A percentile compares a stretch with the other conserved stretches of the same genome.
phyloP scores from a whole-genome alignment of 2,113 vertebrate genomes.

The Nannospalax galili region DNA sequence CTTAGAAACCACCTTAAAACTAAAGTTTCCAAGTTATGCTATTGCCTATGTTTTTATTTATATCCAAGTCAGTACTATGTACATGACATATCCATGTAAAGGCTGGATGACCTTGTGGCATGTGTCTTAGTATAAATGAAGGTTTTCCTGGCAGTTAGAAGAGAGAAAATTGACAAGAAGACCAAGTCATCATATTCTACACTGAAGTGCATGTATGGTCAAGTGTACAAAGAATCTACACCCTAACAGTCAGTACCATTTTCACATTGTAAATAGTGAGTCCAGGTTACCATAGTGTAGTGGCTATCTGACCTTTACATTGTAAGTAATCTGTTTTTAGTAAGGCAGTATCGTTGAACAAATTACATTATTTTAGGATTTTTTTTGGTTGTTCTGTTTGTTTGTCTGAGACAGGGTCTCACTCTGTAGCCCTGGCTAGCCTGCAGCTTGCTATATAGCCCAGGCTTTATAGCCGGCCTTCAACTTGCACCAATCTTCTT shows the following conservation, averaged over 20 bases:
- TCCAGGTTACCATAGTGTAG: not conserved
- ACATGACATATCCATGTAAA: not conserved
- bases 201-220: not conserved
- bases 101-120: not conserved
- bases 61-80: constrained; percentile 5
- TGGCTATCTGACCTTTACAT: not conserved
- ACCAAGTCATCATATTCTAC: not conserved
- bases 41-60: constrained; percentile 7
- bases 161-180: not conserved
- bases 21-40: constrained; percentile 17
- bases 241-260: not conserved
- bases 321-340: no score
- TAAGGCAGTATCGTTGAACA: no score
- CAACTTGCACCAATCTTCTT: not conserved
- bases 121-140: constrained; percentile 1
- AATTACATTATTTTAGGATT: no score
- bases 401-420: no score
- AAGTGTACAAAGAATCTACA: not conserved
- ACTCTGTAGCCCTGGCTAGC: no score
- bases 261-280: not conserved
- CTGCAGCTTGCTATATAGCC: no score
- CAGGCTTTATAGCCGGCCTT: no score
- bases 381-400: no score
- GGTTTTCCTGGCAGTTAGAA: not conserved
- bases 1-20: constrained; percentile 39